A percentile compares a stretch with the other conserved stretches of the same genome.
phyloP scores from a whole-genome alignment of 2,113 vertebrate genomes.

The Aspidoscelis tigris region DNA sequence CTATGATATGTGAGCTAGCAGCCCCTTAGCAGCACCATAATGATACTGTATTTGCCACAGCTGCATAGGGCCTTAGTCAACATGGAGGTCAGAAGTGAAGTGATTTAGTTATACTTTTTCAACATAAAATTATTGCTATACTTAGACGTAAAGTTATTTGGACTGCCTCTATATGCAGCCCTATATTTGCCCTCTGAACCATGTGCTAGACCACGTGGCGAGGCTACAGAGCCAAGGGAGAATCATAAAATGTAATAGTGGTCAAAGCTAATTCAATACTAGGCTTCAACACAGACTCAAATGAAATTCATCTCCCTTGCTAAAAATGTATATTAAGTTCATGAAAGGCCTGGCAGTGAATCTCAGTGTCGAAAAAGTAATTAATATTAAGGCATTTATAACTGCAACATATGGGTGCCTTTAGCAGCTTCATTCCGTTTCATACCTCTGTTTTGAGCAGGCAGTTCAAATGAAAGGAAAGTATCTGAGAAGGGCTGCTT shows the following conservation, averaged over 20 bases:
- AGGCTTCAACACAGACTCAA: constrained; percentile 40
- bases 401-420: neutral
- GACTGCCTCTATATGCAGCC: neutral
- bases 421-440: neutral
- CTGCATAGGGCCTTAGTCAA: no score
- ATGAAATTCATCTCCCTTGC: constrained; percentile 1
- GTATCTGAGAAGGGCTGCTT: rapidly evolving
- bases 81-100: no score
- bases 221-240: neutral
- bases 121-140: no score
- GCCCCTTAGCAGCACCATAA: no score
- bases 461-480: neutral
- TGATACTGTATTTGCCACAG: no score
- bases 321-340: constrained; percentile 12
- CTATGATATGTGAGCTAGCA: no score
- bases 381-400: constrained; percentile 41
- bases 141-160: neutral
- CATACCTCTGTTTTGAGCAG: rapidly evolving
- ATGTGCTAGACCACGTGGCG: neutral
- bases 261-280: constrained; percentile 28
- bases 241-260: neutral
- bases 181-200: constrained; percentile 21
- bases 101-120: no score
- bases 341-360: neutral
- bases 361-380: constrained; percentile 34